Percentiles rank a stretch among this genome's conserved stretches.
Conservation (phyloP, 37 sponge, comb jelly and placozoan species). For the Lycopodina hypogea region DNA sequence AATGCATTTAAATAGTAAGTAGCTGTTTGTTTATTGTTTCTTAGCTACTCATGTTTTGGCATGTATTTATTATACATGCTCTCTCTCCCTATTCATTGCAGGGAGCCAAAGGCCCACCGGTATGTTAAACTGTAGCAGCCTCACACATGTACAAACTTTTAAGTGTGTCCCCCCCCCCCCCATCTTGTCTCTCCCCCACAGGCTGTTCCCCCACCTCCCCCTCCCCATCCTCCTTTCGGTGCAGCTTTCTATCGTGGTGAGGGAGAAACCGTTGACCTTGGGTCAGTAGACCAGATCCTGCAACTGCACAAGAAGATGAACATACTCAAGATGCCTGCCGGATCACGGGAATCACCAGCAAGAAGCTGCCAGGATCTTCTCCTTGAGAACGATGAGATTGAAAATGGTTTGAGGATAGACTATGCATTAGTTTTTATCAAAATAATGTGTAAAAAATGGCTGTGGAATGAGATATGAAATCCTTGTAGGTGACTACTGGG, state of each 20-base stretch:
- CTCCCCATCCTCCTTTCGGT: background rate
- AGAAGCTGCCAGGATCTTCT: conserved; percentile 57
- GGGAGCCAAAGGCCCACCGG: conserved; percentile 72
- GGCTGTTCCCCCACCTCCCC: conserved; percentile 9
- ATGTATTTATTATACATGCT: background rate
- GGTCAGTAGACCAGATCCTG: conserved; percentile 38
- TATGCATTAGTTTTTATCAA: background rate
- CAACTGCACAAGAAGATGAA: conserved; percentile 57
- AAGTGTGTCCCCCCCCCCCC: background rate
- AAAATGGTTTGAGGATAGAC: conserved; percentile 23
- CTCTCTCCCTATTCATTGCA: conserved; percentile 4
- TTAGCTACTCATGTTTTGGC: too few species aligned
- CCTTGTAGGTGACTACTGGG: conserved; percentile 61
- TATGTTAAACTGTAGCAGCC: conserved; percentile 13
- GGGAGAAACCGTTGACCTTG: conserved; percentile 45
- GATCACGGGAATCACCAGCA: conserved; percentile 52
- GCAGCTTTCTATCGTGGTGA: conserved; percentile 41
- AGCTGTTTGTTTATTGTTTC: too few species aligned
- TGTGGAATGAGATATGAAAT: background rate
- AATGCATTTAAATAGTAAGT: too few species aligned
- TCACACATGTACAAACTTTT: background rate
- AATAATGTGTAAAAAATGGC: background rate
- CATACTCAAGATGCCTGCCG: conserved; percentile 45
- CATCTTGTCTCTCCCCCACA: background rate
- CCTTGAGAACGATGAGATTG: conserved; percentile 32